These are phyloP conservation scores for Zygaena filipendulae DNA, from an alignment of 2,888 invertebrate species.

Conservation along the genomic window DNA sequence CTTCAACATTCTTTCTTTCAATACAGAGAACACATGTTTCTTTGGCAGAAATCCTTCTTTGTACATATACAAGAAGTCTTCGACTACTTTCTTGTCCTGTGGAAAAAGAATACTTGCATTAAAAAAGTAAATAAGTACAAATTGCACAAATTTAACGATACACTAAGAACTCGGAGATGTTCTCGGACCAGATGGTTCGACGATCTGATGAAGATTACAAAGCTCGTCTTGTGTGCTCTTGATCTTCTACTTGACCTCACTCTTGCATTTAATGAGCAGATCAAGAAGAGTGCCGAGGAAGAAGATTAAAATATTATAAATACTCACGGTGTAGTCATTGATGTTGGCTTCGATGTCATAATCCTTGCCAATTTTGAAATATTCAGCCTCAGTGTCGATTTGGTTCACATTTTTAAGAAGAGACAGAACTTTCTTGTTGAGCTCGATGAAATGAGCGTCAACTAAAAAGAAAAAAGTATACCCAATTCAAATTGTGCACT, in stretches of 20 bases:
- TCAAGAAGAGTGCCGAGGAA: no score
- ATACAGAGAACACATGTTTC: constrained; percentile 61
- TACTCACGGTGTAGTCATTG: constrained; percentile 43
- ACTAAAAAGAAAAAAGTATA: constrained; percentile 16
- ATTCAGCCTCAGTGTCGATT: constrained; percentile 33
- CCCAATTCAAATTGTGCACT: no score
- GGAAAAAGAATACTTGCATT: no score
- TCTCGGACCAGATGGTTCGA: no score
- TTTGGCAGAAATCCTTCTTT: constrained; percentile 57
- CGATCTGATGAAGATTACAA: no score
- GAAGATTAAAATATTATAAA: no score
- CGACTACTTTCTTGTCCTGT: constrained; percentile 49
- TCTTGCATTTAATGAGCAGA: no score
- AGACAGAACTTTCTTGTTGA: constrained; percentile 48
- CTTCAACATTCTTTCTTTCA: constrained; percentile 42
- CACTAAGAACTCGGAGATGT: no score
- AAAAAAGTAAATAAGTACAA: no score
- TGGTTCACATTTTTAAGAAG: constrained; percentile 53
- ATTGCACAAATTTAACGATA: no score
- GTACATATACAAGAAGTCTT: constrained; percentile 45
- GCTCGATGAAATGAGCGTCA: constrained; percentile 17
- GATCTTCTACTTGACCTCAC: no score
- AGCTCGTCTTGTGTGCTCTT: no score
- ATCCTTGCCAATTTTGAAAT: constrained; percentile 37
- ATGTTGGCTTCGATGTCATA: constrained; percentile 44